These are phyloP conservation scores for Reticulitermes lucifugus DNA, from an alignment of 2,888 invertebrate species.

Conservation along the genomic window DNA sequence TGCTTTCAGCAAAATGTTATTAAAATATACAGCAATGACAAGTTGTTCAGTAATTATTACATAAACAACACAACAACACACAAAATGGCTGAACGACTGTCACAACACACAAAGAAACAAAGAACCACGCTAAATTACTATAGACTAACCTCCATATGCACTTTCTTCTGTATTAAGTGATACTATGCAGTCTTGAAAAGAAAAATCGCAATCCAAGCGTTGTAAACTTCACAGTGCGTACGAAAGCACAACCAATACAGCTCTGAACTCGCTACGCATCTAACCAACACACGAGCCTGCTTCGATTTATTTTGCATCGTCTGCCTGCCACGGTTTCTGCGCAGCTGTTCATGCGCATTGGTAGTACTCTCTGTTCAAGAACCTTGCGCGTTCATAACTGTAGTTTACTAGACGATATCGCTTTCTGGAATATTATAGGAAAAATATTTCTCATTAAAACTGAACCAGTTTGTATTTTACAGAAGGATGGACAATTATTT, in stretches of 20 bases:
- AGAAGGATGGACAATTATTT: background rate
- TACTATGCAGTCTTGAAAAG: slow-evolving; percentile 56
- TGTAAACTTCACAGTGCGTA: slow-evolving; percentile 56
- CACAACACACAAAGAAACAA: slow-evolving; percentile 56
- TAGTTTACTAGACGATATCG: background rate
- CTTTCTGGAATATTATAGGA: background rate
- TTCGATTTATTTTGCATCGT: slow-evolving; percentile 63
- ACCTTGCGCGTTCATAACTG: background rate
- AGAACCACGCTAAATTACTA: slow-evolving; percentile 49
- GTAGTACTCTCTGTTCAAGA: slow-evolving; percentile 21
- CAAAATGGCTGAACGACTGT: slow-evolving; percentile 56
- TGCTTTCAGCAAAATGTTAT: background rate
- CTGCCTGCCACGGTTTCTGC: slow-evolving; percentile 56
- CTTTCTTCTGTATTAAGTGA: slow-evolving; percentile 55
- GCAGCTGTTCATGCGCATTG: slow-evolving; percentile 45
- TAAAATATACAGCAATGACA: background rate
- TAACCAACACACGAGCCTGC: slow-evolving; percentile 58
- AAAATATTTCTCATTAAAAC: background rate
- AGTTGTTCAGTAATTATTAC: slow-evolving; percentile 11
- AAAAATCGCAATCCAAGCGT: slow-evolving; percentile 49
- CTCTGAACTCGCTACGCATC: slow-evolving; percentile 50
- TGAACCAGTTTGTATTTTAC: background rate
- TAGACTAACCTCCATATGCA: slow-evolving; percentile 63
- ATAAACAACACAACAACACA: slow-evolving; percentile 50
- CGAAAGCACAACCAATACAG: slow-evolving; percentile 22